Evolutionary conservation across 2,797 vertebrate genomes (phyloP).

Genomic region (Platyrinchus mystaceus): DNA sequence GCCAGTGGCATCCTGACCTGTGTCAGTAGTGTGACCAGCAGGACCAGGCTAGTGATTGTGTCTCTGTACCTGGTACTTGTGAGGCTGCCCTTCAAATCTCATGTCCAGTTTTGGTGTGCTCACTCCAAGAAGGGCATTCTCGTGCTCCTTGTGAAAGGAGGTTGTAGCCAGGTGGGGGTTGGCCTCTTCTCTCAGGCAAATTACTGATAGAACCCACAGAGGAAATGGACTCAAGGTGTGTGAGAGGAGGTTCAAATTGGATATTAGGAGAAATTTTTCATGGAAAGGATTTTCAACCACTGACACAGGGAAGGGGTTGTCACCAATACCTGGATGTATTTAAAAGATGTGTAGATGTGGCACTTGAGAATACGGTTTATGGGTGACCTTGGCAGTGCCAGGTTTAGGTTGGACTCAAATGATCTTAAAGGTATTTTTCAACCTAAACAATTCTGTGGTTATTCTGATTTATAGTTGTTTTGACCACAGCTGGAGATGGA

Average conservation of each 20-base stretch:
- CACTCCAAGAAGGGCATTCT: fast-evolving
- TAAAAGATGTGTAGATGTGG: neutral
- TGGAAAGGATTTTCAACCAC: neutral
- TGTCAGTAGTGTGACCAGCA: neutral
- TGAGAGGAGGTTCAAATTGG: neutral
- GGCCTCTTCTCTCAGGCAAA: neutral
- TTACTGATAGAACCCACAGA: neutral
- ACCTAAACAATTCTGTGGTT: neutral
- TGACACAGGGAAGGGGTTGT: fast-evolving
- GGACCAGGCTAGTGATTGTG: neutral
- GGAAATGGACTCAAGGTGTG: neutral
- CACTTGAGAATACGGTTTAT: neutral
- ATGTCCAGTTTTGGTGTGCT: fast-evolving
- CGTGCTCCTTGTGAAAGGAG: neutral
- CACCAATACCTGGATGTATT: neutral
- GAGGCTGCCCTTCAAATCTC: no score
- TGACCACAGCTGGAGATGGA: neutral
- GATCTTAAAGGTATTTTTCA: neutral
- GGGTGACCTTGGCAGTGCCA: neutral
- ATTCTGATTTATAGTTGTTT: neutral
- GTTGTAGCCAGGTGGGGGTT: fast-evolving
- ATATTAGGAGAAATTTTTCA: neutral
- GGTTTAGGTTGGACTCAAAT: neutral
- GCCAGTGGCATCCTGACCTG: neutral
- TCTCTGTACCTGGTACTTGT: fast-evolving